These are phyloP conservation scores for Pollimyrus isidori DNA, from an alignment of 2,113 vertebrate genomes.

Conservation along the genomic window DNA sequence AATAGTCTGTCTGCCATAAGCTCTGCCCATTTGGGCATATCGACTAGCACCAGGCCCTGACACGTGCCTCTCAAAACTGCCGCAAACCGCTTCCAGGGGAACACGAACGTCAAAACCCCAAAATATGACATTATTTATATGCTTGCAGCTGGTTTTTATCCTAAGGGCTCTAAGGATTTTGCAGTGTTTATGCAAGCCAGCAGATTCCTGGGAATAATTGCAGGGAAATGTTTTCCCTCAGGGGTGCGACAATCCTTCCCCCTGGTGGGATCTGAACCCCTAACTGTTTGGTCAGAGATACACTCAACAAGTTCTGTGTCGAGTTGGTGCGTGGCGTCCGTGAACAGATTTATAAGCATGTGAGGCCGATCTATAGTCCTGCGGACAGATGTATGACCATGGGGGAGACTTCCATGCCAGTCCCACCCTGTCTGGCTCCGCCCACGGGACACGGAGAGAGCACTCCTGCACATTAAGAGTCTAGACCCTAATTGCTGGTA, in stretches of 20 bases:
- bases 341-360: background rate
- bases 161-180: background rate
- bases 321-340: background rate
- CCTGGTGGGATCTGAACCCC: background rate
- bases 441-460: background rate
- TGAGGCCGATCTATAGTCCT: background rate
- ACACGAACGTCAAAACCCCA: background rate
- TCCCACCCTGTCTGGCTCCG: background rate
- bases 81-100: background rate
- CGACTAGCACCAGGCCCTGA: background rate
- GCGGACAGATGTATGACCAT: background rate
- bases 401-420: background rate
- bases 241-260: background rate
- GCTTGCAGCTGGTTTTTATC: background rate
- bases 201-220: background rate
- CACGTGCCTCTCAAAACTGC: background rate
- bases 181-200: background rate
- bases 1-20: background rate
- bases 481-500: background rate
- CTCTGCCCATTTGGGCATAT: background rate
- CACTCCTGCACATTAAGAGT: background rate
- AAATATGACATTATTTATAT: constrained; percentile 1
- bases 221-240: background rate
- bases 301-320: background rate
- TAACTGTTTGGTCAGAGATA: background rate